phyloP scores from a whole-genome alignment of 2,888 invertebrate genomes.

The Dicycla oo region DNA sequence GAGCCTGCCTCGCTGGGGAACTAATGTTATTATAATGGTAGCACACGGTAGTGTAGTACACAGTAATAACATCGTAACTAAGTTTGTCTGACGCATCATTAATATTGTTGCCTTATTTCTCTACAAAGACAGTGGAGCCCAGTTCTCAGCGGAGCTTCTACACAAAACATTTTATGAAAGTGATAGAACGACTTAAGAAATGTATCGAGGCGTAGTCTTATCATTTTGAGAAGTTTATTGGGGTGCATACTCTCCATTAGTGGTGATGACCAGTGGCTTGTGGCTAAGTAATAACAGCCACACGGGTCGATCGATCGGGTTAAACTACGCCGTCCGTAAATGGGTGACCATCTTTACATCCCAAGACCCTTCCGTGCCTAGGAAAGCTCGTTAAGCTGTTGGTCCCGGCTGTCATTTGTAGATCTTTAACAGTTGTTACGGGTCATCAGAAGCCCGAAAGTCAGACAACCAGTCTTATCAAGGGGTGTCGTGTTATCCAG shows the following conservation, averaged over 20 bases:
- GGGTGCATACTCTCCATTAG: not conserved
- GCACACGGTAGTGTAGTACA: constrained; percentile 22
- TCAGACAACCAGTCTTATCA: no score
- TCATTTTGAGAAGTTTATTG: not conserved
- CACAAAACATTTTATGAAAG: constrained; percentile 14
- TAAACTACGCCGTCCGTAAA: no score
- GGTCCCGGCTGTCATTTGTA: no score
- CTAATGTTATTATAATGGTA: constrained; percentile 56
- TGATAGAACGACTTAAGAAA: constrained; percentile 12
- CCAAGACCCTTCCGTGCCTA: no score
- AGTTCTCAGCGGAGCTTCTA: not conserved
- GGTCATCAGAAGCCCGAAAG: no score
- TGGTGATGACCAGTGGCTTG: no score
- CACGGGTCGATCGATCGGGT: no score
- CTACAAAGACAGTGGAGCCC: not conserved
- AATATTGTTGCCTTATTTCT: constrained; percentile 30
- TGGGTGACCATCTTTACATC: no score
- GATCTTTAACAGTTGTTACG: no score
- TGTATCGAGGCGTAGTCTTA: not conserved
- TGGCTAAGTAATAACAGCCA: no score
- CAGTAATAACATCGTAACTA: constrained; percentile 36
- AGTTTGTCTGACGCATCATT: constrained; percentile 45
- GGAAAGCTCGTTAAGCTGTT: no score
- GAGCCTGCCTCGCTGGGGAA: constrained; percentile 19
- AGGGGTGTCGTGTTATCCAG: no score